Evolutionary conservation across 2,797 vertebrate species (phyloP).

Genomic region (Danio albolineatus): DNA sequence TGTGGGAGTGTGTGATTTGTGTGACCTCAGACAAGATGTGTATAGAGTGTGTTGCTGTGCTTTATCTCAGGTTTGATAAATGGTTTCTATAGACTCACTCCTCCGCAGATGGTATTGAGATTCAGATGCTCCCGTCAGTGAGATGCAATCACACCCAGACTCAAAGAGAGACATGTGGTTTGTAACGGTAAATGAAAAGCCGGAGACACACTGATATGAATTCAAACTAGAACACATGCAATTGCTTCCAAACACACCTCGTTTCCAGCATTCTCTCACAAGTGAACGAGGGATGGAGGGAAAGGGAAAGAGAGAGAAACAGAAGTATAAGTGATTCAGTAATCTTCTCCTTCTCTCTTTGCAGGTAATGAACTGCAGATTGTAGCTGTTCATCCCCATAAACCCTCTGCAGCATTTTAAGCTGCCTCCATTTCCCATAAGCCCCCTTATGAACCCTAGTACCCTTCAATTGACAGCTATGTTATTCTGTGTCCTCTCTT

Average conservation of each 20-base stretch:
- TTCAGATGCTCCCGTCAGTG: constrained; percentile 65
- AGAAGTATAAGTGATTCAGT: constrained; percentile 42
- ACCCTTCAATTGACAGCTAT: constrained; percentile 2
- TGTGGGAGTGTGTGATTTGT: constrained; percentile 27
- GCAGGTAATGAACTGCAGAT: constrained; percentile 50
- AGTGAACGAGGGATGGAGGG: constrained; percentile 44
- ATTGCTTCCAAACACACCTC: constrained; percentile 21
- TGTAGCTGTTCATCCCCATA: constrained; percentile 36
- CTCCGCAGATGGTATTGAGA: constrained; percentile 65
- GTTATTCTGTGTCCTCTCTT: constrained; percentile 7
- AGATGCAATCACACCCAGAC: constrained; percentile 68
- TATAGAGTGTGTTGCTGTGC: constrained; percentile 26
- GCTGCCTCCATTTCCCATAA: constrained; percentile 35
- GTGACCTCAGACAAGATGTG: constrained; percentile 7
- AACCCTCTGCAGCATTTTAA: constrained; percentile 38
- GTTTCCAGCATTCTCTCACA: constrained; percentile 36
- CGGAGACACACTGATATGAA: constrained; percentile 27
- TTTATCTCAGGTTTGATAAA: constrained; percentile 55
- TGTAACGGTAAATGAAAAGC: constrained; percentile 57
- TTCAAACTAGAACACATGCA: constrained; percentile 31
- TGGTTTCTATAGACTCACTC: constrained; percentile 59
- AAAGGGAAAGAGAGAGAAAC: constrained; percentile 48
- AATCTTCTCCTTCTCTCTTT: constrained; percentile 24
- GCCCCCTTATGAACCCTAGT: constrained; percentile 16
- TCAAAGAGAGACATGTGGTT: constrained; percentile 57